A percentile compares a stretch with the other conserved stretches of the same genome.
Evolutionary conservation across 2,113 vertebrate genomes (phyloP).

Genomic region (Podarcis muralis): DNA sequence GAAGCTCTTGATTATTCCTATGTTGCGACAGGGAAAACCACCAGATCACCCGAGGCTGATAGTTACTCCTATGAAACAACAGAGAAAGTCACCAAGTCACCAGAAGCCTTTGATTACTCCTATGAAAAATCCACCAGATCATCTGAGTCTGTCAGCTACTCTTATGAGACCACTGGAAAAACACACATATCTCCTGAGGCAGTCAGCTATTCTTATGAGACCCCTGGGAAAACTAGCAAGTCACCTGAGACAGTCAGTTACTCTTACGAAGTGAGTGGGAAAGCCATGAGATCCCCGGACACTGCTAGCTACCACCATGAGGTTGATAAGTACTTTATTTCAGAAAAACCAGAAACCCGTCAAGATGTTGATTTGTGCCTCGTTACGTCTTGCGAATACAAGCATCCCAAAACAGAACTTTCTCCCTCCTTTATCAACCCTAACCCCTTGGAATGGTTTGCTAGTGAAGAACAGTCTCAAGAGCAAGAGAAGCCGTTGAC

Average conservation of each 20-base stretch:
- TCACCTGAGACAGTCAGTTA: conserved; percentile 57
- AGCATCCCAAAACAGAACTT: conserved; percentile 94
- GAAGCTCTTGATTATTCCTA: conserved; percentile 68
- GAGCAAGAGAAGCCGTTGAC: conserved; percentile 84
- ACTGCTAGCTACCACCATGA: conserved; percentile 68
- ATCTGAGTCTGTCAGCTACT: conserved; percentile 54
- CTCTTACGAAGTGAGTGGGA: conserved; percentile 55
- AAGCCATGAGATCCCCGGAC: conserved; percentile 53
- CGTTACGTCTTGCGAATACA: conserved; percentile 92
- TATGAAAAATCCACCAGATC: conserved; percentile 58
- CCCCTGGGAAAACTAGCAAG: conserved; percentile 54
- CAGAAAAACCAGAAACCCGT: conserved; percentile 79
- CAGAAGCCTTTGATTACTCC: conserved; percentile 60
- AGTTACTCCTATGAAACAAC: conserved; percentile 65
- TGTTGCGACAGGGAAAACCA: conserved; percentile 34
- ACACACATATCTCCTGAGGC: conserved; percentile 63
- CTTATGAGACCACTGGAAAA: conserved; percentile 68
- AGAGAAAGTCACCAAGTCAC: conserved; percentile 55
- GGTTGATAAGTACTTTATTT: conserved; percentile 67
- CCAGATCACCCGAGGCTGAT: conserved; percentile 12
- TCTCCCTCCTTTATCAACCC: conserved; percentile 98
- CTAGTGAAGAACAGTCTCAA: conserved; percentile 82
- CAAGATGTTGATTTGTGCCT: conserved; percentile 93
- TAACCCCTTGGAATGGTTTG: conserved; percentile 93
- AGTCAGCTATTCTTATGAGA: conserved; percentile 55